Conservation (phyloP, 1,140 invertebrate species). For the Macrotrachela quadricornifera region DNA sequence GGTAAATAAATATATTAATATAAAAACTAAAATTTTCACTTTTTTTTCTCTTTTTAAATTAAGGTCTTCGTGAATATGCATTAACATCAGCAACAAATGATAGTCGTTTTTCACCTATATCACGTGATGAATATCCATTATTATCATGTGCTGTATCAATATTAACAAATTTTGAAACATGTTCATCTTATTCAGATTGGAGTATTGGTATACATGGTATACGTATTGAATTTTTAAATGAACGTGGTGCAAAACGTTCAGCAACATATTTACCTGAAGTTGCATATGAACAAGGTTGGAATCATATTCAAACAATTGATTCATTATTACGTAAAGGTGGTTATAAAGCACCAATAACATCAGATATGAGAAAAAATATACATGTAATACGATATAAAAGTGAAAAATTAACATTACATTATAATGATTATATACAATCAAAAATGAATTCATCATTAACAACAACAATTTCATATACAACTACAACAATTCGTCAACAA, state of each 20-base stretch:
- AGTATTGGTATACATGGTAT: slow-evolving; percentile 88
- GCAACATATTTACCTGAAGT: slow-evolving; percentile 95
- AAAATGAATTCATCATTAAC: no score
- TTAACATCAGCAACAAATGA: slow-evolving; percentile 92
- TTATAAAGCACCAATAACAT: slow-evolving; percentile 68
- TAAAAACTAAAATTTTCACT: no score
- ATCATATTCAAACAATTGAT: slow-evolving; percentile 44
- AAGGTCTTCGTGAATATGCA: slow-evolving; percentile 79
- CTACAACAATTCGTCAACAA: no score
- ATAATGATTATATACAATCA: slow-evolving; percentile 39
- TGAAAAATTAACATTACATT: slow-evolving; percentile 57
- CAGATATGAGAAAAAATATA: slow-evolving; percentile 60
- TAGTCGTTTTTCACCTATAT: slow-evolving; percentile 82
- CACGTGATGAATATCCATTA: slow-evolving; percentile 67
- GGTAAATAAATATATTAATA: no score
- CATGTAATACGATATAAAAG: slow-evolving; percentile 81
- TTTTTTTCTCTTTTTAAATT: slow-evolving; percentile 33
- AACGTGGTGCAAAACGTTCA: slow-evolving; percentile 75
- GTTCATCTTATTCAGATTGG: slow-evolving; percentile 82
- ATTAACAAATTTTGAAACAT: slow-evolving; percentile 81
- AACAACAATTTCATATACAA: no score
- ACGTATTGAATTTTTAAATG: slow-evolving; percentile 84
- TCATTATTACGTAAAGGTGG: slow-evolving; percentile 87
- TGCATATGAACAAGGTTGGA: slow-evolving; percentile 73
- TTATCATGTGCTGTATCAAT: slow-evolving; percentile 87